Conservation (phyloP, 2,888 invertebrate species). For the Colletes collaris region DNA sequence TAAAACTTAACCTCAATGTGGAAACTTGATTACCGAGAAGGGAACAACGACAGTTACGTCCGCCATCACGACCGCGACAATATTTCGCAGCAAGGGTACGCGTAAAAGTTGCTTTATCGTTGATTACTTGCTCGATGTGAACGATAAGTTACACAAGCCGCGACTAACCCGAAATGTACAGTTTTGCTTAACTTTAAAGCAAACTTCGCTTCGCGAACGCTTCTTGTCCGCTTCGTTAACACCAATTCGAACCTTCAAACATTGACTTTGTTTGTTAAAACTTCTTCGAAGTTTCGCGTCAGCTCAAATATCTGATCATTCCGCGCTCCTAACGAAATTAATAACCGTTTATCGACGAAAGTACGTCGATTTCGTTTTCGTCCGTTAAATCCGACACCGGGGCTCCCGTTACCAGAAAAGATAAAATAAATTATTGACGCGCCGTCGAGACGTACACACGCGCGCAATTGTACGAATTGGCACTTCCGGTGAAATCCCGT, state of each 20-base stretch:
- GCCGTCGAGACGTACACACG: too few relatives aligned
- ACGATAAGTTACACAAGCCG: constrained; percentile 3
- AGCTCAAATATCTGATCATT: background rate
- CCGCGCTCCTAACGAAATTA: background rate
- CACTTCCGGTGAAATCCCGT: too few relatives aligned
- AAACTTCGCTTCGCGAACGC: constrained; percentile 4
- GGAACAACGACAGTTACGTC: background rate
- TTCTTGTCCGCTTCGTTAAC: constrained; percentile 6
- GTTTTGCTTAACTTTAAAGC: constrained; percentile 19
- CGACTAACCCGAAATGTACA: constrained; percentile 12
- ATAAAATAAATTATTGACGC: too few relatives aligned
- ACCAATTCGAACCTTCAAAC: constrained; percentile 1
- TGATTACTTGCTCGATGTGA: constrained; percentile 7
- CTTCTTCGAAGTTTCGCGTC: too few relatives aligned
- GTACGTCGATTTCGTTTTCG: too few relatives aligned
- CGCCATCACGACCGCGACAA: background rate
- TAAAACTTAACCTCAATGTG: too few relatives aligned
- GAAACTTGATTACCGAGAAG: too few relatives aligned
- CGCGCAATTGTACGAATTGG: too few relatives aligned
- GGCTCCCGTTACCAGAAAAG: too few relatives aligned
- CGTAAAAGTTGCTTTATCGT: background rate
- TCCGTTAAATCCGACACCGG: too few relatives aligned
- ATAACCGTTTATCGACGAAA: background rate
- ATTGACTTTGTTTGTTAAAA: constrained; percentile 4
- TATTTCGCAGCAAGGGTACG: background rate